Percentiles rank a stretch among this genome's conserved stretches.
phyloP scores from a whole-genome alignment of 2,888 invertebrate genomes.

The Sclerodermus sp. region DNA sequence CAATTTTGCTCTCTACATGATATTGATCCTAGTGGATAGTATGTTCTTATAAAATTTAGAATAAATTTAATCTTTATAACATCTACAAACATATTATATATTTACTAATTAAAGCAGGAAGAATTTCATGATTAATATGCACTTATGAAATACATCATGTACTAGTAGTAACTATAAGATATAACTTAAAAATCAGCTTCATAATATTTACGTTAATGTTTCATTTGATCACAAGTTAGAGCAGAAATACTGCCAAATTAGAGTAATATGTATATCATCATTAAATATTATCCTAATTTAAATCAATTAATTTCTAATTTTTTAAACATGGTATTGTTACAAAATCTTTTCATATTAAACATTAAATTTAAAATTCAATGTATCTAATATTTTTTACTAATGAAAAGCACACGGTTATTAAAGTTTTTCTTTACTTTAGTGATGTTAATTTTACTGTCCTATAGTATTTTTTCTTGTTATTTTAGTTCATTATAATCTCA shows the following conservation, averaged over 20 bases:
- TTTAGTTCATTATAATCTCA: not conserved
- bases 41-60: not conserved
- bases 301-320: not conserved
- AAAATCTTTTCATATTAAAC: constrained; percentile 7
- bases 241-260: not conserved
- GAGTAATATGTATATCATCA: not conserved
- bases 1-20: not conserved
- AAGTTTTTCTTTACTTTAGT: no score
- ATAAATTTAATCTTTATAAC: not conserved
- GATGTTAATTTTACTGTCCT: no score
- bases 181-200: not conserved
- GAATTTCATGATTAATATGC: not conserved
- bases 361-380: not conserved
- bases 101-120: not conserved
- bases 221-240: no score
- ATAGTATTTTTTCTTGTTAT: no score
- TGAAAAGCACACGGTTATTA: not conserved
- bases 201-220: not conserved
- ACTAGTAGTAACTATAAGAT: not conserved
- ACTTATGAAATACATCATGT: not conserved
- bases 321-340: constrained; percentile 2
- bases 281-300: not conserved
- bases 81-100: not conserved
- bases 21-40: not conserved
- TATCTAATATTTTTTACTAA: constrained; percentile 4